phyloP scores from a whole-genome alignment of 23 tunicate species.

The Styela plicata region DNA sequence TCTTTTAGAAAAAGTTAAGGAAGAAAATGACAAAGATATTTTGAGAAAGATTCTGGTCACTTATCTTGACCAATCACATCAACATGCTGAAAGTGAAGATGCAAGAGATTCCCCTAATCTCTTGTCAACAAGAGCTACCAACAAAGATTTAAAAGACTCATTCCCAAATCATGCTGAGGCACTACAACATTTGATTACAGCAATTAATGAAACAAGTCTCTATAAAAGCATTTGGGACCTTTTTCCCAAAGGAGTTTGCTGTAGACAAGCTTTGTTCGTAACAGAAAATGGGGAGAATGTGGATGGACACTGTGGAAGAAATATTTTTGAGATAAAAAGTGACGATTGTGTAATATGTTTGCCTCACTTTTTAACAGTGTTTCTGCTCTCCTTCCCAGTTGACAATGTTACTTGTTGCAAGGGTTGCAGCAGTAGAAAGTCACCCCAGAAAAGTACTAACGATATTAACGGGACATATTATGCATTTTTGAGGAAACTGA shows the following conservation, averaged over 20 bases:
- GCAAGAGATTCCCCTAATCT: background rate
- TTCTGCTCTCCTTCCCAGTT: constrained; percentile 13
- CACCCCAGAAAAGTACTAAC: background rate
- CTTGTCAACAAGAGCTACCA: constrained; percentile 8
- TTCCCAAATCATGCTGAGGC: constrained; percentile 68
- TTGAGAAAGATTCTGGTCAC: background rate
- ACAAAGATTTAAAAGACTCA: constrained; percentile 17
- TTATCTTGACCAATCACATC: background rate
- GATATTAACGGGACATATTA: background rate
- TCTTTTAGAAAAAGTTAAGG: constrained; percentile 20
- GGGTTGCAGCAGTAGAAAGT: background rate
- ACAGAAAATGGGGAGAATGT: background rate
- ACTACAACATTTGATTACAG: constrained; percentile 28
- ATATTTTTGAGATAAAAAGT: no score
- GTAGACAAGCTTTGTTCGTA: constrained; percentile 19
- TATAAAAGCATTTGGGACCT: constrained; percentile 21
- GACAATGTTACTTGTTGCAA: background rate
- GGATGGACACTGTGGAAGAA: background rate
- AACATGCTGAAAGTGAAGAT: background rate
- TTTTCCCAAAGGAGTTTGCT: constrained; percentile 5
- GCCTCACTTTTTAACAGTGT: constrained; percentile 21
- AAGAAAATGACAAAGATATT: background rate
- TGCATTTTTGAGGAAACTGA: background rate
- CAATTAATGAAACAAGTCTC: constrained; percentile 34
- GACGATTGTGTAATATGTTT: constrained; percentile 10